phyloP scores from a whole-genome alignment of 2,888 invertebrate genomes.

The Oscheius sp. region DNA sequence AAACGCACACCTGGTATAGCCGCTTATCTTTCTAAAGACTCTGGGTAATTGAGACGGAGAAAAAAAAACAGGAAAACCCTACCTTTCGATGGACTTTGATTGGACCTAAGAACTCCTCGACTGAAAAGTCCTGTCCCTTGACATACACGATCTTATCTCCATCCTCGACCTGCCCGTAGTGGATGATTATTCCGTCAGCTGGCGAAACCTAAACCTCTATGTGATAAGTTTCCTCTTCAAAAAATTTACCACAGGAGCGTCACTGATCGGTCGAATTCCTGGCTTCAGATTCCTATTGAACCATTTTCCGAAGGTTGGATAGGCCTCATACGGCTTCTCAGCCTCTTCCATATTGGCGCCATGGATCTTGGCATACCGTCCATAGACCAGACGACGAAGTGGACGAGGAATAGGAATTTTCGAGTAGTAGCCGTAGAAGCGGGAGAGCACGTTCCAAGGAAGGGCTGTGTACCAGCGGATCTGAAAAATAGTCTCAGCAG shows the following conservation, averaged over 20 bases:
- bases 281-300: constrained; percentile 65
- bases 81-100: constrained; percentile 42
- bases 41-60: no score
- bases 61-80: no score
- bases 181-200: constrained; percentile 90
- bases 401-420: constrained; percentile 62
- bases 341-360: constrained; percentile 69
- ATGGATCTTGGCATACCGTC: constrained; percentile 60
- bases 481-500: constrained; percentile 41
- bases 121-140: constrained; percentile 78
- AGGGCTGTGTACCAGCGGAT: constrained; percentile 69
- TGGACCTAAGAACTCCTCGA: constrained; percentile 87
- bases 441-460: constrained; percentile 59
- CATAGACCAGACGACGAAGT: constrained; percentile 60
- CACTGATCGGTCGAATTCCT: constrained; percentile 64
- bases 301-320: constrained; percentile 67
- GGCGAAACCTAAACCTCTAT: constrained; percentile 81
- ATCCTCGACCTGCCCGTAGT: constrained; percentile 86
- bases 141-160: constrained; percentile 88
- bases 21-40: constrained; percentile 60
- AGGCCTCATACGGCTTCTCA: constrained; percentile 46
- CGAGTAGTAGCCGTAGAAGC: constrained; percentile 53
- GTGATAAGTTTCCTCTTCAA: background rate
- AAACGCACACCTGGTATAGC: constrained; percentile 92
- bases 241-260: constrained; percentile 52